Base-by-base conservation (phyloP, 2,888 invertebrate species). In the Megaustenia siamemsis region DNA sequence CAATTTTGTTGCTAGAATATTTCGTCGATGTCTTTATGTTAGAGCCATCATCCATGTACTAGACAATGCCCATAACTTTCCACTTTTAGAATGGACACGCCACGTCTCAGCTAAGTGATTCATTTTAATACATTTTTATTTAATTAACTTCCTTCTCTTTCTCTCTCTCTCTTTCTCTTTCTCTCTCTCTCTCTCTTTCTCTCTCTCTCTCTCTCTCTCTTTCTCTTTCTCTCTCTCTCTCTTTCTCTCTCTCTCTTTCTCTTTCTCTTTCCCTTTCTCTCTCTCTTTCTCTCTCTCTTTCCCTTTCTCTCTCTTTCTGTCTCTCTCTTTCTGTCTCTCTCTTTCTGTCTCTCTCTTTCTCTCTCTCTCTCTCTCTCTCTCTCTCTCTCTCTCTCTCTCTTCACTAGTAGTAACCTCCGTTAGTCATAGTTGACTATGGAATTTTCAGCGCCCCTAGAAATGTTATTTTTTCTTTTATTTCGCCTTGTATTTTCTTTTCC, bases 291-390 rank as follows among this genome's bases (percentile, higher is more conserved):
- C 49, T 6, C 15, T 10, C 15, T 49, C 49, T 15, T 49, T 49
- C 10, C 6, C 6, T 49, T 49, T 10, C 15, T 6, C 15, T 49
- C 49, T 49, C 15, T 10, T 49, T 49, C 49, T 15, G 10, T 49
- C 15, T 49, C 49, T 49, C 15, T 49, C 15, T 49, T 49, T 49
- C 15, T 15, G 49, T 49, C 6, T 49, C 15, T 49, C 49, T 49
- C 49, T 49, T 49, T 10, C 49, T 73, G 40, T 40, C 43, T 73
- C 38, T 73, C n/a, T 73, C 38, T 73, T 10, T 73, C 38, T 73
- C 43, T 73, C 43, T 69, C 69, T 69, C 69, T 69, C 69, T 69
- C 28, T 69, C 28, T 28, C 69, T 69, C 18, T 32, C n/a, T 28
- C 49, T 49, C 49, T 49, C 49, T 15, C 8, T 49, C 15, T 15